These are phyloP conservation scores for Prosopocoilus inquinatus DNA, from an alignment of 2,888 invertebrate genomes.

Conservation along the genomic window DNA sequence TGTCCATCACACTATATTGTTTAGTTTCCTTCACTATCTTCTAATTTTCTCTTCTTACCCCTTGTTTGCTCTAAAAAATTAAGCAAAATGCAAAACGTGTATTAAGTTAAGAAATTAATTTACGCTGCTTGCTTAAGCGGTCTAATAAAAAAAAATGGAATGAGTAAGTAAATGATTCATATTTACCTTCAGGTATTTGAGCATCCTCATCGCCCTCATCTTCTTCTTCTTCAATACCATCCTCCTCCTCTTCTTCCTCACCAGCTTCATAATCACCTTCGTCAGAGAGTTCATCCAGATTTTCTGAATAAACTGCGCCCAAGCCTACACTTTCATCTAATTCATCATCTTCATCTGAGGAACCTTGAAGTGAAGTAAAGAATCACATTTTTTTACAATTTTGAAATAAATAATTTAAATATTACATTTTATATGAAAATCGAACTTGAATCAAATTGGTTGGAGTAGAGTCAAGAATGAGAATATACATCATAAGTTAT, in stretches of 20 bases:
- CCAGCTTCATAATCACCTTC: slow-evolving; percentile 55
- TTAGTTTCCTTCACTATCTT: slow-evolving; percentile 57
- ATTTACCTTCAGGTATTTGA: slow-evolving; percentile 50
- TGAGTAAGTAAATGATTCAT: slow-evolving; percentile 34
- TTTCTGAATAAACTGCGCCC: slow-evolving; percentile 51
- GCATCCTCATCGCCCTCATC: slow-evolving; percentile 36
- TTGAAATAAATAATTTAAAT: too few species aligned
- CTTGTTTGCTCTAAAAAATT: slow-evolving; percentile 54
- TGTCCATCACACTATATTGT: slow-evolving; percentile 19
- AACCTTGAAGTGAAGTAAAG: background rate
- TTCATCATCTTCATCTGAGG: background rate
- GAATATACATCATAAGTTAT: too few species aligned
- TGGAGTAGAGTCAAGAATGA: too few species aligned
- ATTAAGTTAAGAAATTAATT: background rate
- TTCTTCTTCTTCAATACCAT: slow-evolving; percentile 48
- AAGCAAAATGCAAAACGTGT: slow-evolving; percentile 14
- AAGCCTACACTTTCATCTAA: slow-evolving; percentile 44
- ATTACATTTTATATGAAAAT: too few species aligned
- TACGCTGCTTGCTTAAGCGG: too few species aligned
- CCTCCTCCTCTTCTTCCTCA: slow-evolving; percentile 50
- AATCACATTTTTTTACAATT: too few species aligned
- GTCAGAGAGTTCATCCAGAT: slow-evolving; percentile 59
- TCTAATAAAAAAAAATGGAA: too few species aligned
- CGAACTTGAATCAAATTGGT: too few species aligned
- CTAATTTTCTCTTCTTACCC: slow-evolving; percentile 73